A percentile compares a stretch with the other conserved stretches of the same genome.
Conservation (phyloP, 2,113 vertebrate genomes). For the Pollachius pollachius region DNA sequence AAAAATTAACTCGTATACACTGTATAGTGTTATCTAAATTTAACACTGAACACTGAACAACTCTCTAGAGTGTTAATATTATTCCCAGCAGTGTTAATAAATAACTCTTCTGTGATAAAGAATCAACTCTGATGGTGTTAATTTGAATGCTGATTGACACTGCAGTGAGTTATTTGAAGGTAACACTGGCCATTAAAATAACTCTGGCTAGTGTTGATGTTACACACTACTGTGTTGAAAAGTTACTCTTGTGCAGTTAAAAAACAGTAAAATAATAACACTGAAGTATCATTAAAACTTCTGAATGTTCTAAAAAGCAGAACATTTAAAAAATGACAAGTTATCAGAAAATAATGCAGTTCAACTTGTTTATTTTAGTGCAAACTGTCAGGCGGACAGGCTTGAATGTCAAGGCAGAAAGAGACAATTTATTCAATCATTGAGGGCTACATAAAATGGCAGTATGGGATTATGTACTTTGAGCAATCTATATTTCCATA, state of each 20-base stretch:
- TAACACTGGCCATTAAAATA: slow-evolving; percentile 9
- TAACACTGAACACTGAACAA: too few relatives aligned
- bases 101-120: slow-evolving; percentile 6
- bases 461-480: slow-evolving; percentile 21
- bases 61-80: too few relatives aligned
- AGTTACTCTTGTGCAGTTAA: slow-evolving; percentile 1
- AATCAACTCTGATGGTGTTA: slow-evolving; percentile 7
- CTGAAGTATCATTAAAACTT: background rate
- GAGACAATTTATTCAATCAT: slow-evolving; percentile 1
- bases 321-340: slow-evolving; percentile 6
- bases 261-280: slow-evolving; percentile 8
- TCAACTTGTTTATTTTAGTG: slow-evolving; percentile 9
- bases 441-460: slow-evolving; percentile 20
- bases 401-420: slow-evolving; percentile 7
- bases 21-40: too few relatives aligned
- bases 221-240: too few relatives aligned
- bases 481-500: slow-evolving; percentile 26
- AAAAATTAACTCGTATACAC: too few relatives aligned
- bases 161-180: slow-evolving; percentile 4
- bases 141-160: slow-evolving; percentile 1
- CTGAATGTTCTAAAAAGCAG: background rate
- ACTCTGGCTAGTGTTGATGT: too few relatives aligned
- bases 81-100: background rate
- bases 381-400: slow-evolving; percentile 8
- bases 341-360: slow-evolving; percentile 14